phyloP scores from a whole-genome alignment of 2,797 vertebrate genomes.

The Morus bassanus region DNA sequence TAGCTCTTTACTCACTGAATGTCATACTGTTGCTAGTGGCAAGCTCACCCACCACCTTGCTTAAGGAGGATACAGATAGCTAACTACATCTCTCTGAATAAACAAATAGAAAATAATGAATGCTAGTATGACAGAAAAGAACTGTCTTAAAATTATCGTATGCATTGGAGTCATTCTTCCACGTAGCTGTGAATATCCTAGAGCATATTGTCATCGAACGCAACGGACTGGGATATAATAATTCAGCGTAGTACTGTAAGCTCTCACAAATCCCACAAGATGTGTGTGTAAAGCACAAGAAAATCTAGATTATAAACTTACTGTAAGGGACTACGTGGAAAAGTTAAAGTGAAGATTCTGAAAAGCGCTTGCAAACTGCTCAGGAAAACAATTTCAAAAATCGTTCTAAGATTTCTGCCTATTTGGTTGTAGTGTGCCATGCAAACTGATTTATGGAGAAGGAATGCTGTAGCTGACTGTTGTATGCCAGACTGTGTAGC shows the following conservation, averaged over 20 bases:
- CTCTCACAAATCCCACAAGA: neutral
- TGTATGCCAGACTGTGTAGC: neutral
- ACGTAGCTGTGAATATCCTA: neutral
- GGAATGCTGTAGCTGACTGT: neutral
- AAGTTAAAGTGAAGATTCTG: neutral
- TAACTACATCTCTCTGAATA: neutral
- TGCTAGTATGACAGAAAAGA: neutral
- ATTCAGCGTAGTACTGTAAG: neutral
- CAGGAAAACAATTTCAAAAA: slow-evolving; percentile 47
- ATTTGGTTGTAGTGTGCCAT: neutral
- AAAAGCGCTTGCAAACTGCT: slow-evolving; percentile 41
- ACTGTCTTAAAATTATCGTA: neutral
- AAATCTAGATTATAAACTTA: neutral
- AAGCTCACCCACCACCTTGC: neutral
- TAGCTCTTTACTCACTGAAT: slow-evolving; percentile 26
- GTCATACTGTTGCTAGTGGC: neutral
- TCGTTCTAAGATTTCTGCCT: neutral
- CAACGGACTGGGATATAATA: neutral
- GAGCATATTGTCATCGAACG: neutral
- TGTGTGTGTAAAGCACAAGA: slow-evolving; percentile 62
- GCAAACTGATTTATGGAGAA: neutral
- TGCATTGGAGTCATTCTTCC: neutral
- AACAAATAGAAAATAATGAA: neutral
- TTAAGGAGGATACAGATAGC: neutral
- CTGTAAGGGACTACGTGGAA: neutral